Evolutionary conservation across 2,888 invertebrate genomes (phyloP).

Genomic region (Rotaria sp.): DNA sequence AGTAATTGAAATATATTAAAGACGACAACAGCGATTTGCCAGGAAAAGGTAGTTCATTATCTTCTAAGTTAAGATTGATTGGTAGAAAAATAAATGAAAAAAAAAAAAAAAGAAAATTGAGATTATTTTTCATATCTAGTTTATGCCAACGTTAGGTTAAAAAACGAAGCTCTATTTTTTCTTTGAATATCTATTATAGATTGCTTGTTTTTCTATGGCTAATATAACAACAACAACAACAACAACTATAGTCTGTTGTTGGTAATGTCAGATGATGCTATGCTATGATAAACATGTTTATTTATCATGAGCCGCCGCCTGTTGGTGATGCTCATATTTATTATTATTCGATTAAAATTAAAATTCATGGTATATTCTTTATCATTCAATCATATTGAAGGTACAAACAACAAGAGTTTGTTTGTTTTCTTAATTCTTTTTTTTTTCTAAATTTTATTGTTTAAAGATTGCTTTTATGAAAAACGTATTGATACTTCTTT

Average conservation of each 20-base stretch:
- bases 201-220: neutral
- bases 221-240: neutral
- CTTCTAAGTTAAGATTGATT: neutral
- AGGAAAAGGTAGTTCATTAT: neutral
- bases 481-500: neutral
- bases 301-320: neutral
- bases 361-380: neutral
- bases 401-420: neutral
- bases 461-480: slow-evolving; percentile 21
- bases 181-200: neutral
- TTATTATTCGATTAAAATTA: neutral
- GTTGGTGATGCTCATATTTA: neutral
- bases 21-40: neutral
- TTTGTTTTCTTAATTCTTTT: neutral
- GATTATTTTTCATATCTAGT: neutral
- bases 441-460: neutral
- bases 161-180: neutral
- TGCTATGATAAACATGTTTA: slow-evolving; percentile 12
- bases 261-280: neutral
- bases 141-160: too few relatives aligned
- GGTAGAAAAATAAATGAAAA: neutral
- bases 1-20: neutral
- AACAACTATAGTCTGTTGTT: neutral
- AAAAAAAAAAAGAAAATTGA: neutral
- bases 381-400: neutral